Percentiles rank a stretch among this genome's conserved stretches.
These are phyloP conservation scores for Enteromius fasciolatus DNA, from an alignment of 2,797 vertebrate species.

Conservation along the genomic window DNA sequence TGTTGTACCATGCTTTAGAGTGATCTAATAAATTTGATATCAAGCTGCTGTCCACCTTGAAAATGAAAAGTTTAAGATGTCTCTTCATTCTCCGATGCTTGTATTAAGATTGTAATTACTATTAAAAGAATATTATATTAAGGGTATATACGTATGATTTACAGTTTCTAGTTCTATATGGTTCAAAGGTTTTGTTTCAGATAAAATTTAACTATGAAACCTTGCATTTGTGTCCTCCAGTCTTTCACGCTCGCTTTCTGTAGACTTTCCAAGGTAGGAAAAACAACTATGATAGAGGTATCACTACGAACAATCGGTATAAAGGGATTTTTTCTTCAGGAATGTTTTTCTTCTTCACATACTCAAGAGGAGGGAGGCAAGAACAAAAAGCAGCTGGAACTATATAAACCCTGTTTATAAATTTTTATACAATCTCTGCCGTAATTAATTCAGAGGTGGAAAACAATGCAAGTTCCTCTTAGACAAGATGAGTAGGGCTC, in stretches of 20 bases:
- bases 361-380: not conserved
- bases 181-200: conserved; percentile 64
- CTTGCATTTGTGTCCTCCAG: conserved; percentile 55
- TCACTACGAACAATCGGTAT: not conserved
- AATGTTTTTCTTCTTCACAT: conserved; percentile 38
- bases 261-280: not conserved
- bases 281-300: not conserved
- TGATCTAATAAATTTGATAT: conserved; percentile 53
- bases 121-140: conserved; percentile 72
- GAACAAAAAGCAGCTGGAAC: conserved; percentile 31
- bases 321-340: conserved; percentile 13
- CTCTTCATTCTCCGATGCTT: conserved; percentile 66
- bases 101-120: conserved; percentile 75
- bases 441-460: not conserved
- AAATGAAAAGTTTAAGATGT: conserved; percentile 69
- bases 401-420: conserved; percentile 9
- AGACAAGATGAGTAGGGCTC: conserved; percentile 20
- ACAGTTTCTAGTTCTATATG: conserved; percentile 74
- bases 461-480: conserved; percentile 23
- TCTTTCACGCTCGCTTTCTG: conserved; percentile 35
- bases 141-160: conserved; percentile 62
- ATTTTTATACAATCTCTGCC: not conserved
- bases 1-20: conserved; percentile 51
- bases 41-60: conserved; percentile 63
- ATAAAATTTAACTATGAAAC: conserved; percentile 76